Conservation (phyloP, 2,113 vertebrate species). For the Nipponia nippon region DNA sequence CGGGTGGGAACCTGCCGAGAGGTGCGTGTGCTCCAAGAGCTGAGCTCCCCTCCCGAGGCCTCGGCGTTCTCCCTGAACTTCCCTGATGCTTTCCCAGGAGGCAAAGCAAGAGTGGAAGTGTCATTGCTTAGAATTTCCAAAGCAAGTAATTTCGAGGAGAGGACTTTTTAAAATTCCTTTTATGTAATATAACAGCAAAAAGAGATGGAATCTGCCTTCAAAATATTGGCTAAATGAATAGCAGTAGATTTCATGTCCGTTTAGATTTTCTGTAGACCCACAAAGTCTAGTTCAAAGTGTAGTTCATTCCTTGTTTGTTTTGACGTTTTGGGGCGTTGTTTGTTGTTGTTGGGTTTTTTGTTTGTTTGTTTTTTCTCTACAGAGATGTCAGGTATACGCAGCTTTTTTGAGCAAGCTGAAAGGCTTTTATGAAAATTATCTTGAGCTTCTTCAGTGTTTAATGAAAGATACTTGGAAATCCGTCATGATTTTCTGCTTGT, state of each 20-base stretch:
- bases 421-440: not conserved
- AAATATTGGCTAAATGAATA: not conserved
- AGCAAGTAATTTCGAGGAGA: not conserved
- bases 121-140: not conserved
- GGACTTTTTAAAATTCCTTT: accelerated
- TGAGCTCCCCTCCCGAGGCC: accelerated
- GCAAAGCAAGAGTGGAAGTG: not conserved
- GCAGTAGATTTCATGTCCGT: not conserved
- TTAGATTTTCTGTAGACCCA: not conserved
- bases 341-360: not conserved
- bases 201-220: not conserved
- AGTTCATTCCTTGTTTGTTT: not conserved
- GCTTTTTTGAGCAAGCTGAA: not conserved
- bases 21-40: accelerated
- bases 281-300: not conserved
- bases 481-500: accelerated
- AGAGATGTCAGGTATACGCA: not conserved
- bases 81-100: not conserved
- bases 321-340: not conserved
- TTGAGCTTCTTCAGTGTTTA: not conserved
- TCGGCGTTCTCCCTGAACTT: accelerated
- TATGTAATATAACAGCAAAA: accelerated
- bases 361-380: not conserved
- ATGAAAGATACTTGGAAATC: not conserved
- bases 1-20: no score